phyloP scores from a whole-genome alignment of 92 coral and sea anemone species.

The Metridium senile region DNA sequence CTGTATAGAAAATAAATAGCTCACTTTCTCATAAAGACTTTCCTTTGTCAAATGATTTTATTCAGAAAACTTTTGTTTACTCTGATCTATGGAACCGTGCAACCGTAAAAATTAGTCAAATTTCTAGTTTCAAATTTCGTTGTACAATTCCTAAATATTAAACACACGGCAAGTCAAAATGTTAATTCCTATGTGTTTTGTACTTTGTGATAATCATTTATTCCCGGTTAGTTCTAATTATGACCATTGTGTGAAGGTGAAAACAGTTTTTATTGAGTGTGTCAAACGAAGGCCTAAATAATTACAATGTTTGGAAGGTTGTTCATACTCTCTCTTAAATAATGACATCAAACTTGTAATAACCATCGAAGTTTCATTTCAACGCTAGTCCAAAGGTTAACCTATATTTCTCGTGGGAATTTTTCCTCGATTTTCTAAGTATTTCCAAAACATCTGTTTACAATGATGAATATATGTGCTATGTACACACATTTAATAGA shows the following conservation, averaged over 20 bases:
- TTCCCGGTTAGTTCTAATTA: too few relatives aligned
- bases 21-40: neutral
- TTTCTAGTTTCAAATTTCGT: too few relatives aligned
- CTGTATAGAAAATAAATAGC: neutral
- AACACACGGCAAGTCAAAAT: too few relatives aligned
- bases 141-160: too few relatives aligned
- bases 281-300: neutral
- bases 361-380: too few relatives aligned
- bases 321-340: too few relatives aligned
- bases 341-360: too few relatives aligned
- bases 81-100: neutral
- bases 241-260: neutral
- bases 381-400: neutral
- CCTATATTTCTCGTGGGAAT: neutral
- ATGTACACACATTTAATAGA: neutral
- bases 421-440: neutral
- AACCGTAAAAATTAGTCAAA: neutral
- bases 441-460: conserved; percentile 8
- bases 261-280: neutral
- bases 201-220: neutral
- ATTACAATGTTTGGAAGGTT: too few relatives aligned
- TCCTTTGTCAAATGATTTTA: neutral
- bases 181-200: too few relatives aligned
- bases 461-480: neutral
- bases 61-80: neutral